Conservation (phyloP, 2,888 invertebrate species). For the Drosophila recens region DNA sequence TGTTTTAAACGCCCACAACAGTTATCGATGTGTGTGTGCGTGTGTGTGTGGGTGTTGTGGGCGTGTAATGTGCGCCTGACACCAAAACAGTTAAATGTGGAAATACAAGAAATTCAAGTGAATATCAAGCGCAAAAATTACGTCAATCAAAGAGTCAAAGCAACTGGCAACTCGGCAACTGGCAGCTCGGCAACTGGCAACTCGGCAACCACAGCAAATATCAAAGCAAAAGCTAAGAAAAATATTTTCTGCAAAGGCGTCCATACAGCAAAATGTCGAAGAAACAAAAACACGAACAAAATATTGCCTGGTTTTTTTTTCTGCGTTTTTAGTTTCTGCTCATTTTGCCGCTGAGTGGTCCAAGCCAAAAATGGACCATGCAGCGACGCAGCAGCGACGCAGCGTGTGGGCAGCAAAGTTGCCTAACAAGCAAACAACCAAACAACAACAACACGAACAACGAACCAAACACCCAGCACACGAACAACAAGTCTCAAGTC, state of each 20-base stretch:
- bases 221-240: slow-evolving; percentile 47
- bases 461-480: slow-evolving; percentile 25
- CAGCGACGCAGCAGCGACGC: slow-evolving; percentile 53
- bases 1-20: slow-evolving; percentile 56
- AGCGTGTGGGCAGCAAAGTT: slow-evolving; percentile 80
- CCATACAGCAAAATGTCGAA: slow-evolving; percentile 51
- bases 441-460: slow-evolving; percentile 25
- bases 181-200: slow-evolving; percentile 30
- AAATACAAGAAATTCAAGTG: slow-evolving; percentile 81
- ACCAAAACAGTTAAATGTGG: slow-evolving; percentile 80
- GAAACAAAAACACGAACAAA: slow-evolving; percentile 39
- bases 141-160: slow-evolving; percentile 77
- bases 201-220: slow-evolving; percentile 41
- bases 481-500: slow-evolving; percentile 55
- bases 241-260: slow-evolving; percentile 75
- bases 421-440: slow-evolving; percentile 69
- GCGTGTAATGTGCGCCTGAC: slow-evolving; percentile 75
- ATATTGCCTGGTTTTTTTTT: slow-evolving; percentile 52
- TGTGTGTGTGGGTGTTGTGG: slow-evolving; percentile 62
- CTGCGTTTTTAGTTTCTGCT: slow-evolving; percentile 2
- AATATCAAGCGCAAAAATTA: slow-evolving; percentile 82
- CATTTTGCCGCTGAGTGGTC: slow-evolving; percentile 58
- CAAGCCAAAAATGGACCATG: slow-evolving; percentile 81
- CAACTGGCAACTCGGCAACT: slow-evolving; percentile 49
- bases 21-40: slow-evolving; percentile 30